phyloP scores from a whole-genome alignment of 2,888 invertebrate genomes.

The Aporophyla lueneburgensis region DNA sequence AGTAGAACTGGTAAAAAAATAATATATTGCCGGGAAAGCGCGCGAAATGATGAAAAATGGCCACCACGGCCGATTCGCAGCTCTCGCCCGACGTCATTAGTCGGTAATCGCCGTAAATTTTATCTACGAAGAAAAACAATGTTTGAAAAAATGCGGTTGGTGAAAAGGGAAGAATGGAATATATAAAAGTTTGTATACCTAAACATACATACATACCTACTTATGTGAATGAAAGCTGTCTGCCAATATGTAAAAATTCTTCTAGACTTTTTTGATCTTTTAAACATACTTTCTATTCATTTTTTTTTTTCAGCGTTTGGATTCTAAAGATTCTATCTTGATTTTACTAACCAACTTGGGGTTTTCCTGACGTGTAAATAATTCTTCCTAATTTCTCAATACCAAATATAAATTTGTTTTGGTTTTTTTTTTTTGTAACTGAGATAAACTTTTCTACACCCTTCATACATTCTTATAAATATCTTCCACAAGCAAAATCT shows the following conservation, averaged over 20 bases:
- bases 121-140: conserved; percentile 70
- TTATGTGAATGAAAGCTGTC: neutral
- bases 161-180: neutral
- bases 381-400: neutral
- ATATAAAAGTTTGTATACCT: no score
- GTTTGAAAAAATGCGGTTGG: conserved; percentile 23
- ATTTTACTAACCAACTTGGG: neutral
- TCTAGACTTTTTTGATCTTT: neutral
- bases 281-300: neutral
- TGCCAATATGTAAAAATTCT: neutral
- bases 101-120: conserved; percentile 80
- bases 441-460: neutral
- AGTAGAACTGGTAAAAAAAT: conserved; percentile 74
- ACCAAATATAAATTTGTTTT: no score
- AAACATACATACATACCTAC: neutral
- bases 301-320: neutral
- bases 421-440: no score
- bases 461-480: conserved; percentile 30
- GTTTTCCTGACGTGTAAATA: neutral
- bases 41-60: conserved; percentile 87
- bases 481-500: conserved; percentile 33
- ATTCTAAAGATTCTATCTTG: neutral
- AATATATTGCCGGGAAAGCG: conserved; percentile 83
- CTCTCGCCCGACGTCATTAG: conserved; percentile 83
- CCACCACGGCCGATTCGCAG: conserved; percentile 73